Evolutionary conservation across 2,888 invertebrate species (phyloP).

Genomic region (Lasioglossum figueresi): DNA sequence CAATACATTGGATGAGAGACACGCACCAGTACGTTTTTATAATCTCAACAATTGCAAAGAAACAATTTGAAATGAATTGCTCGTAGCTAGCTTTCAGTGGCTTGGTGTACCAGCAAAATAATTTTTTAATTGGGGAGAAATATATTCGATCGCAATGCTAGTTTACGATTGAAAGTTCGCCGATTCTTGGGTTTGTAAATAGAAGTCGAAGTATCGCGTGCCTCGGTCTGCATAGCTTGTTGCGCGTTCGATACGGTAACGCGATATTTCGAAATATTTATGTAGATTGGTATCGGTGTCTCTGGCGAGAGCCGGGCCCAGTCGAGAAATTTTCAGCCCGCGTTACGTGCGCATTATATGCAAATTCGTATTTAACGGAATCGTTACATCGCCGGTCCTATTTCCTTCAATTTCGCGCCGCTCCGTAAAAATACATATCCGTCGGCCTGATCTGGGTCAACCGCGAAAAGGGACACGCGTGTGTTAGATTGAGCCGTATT

Average conservation of each 20-base stretch:
- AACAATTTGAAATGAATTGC: not conserved
- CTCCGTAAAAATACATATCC: slow-evolving; percentile 39
- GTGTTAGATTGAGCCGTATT: slow-evolving; percentile 18
- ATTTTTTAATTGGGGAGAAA: not conserved
- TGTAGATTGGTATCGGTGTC: slow-evolving; percentile 43
- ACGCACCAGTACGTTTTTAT: no score
- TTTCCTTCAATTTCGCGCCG: slow-evolving; percentile 50
- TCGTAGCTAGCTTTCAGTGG: not conserved
- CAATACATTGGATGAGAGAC: not conserved
- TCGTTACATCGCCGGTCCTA: slow-evolving; percentile 13
- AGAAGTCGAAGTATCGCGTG: slow-evolving; percentile 23
- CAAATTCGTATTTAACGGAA: slow-evolving; percentile 49
- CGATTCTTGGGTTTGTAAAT: slow-evolving; percentile 14
- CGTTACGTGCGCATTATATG: slow-evolving; percentile 34
- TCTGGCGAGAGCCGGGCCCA: not conserved
- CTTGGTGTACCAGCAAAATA: not conserved
- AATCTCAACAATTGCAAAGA: not conserved
- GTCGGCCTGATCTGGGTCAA: slow-evolving; percentile 58
- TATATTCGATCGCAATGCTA: not conserved
- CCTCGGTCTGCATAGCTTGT: slow-evolving; percentile 6
- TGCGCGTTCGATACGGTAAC: slow-evolving; percentile 28
- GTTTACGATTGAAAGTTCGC: not conserved
- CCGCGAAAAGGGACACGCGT: slow-evolving; percentile 44
- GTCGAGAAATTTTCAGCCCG: slow-evolving; percentile 30
- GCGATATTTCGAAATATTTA: slow-evolving; percentile 40